A percentile compares a stretch with the other conserved stretches of the same genome.
Conservation (phyloP, 2,113 vertebrate species). For the Aegithalos caudatus region DNA sequence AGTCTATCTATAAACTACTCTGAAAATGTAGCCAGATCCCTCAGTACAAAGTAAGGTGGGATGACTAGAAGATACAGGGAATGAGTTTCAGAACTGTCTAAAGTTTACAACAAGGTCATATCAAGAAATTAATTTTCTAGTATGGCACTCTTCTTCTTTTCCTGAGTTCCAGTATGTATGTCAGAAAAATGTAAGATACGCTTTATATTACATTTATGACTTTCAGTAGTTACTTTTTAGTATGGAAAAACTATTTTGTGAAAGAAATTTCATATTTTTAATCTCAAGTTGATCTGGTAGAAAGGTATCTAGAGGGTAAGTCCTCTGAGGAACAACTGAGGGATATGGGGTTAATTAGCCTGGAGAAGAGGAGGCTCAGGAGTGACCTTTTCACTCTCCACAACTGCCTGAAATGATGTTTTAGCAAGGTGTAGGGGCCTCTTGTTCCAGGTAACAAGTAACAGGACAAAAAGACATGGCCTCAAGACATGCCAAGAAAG, state of each 20-base stretch:
- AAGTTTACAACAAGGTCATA: not conserved
- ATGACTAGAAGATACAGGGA: not conserved
- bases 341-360: not conserved
- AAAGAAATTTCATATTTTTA: not conserved
- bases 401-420: not conserved
- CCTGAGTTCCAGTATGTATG: not conserved
- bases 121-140: not conserved
- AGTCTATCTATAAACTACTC: not conserved
- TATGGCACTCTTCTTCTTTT: not conserved
- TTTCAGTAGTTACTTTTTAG: not conserved
- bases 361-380: not conserved
- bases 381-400: not conserved
- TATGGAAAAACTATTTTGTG: not conserved
- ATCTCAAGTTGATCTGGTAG: not conserved
- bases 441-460: not conserved
- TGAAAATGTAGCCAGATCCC: not conserved
- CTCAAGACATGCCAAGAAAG: not conserved
- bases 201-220: not conserved
- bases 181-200: not conserved
- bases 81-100: not conserved
- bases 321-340: not conserved
- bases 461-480: not conserved
- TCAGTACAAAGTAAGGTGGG: not conserved
- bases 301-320: not conserved
- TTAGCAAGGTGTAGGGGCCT: not conserved